phyloP scores from a whole-genome alignment of 2,888 invertebrate species.

The Ecliptopera silaceata region DNA sequence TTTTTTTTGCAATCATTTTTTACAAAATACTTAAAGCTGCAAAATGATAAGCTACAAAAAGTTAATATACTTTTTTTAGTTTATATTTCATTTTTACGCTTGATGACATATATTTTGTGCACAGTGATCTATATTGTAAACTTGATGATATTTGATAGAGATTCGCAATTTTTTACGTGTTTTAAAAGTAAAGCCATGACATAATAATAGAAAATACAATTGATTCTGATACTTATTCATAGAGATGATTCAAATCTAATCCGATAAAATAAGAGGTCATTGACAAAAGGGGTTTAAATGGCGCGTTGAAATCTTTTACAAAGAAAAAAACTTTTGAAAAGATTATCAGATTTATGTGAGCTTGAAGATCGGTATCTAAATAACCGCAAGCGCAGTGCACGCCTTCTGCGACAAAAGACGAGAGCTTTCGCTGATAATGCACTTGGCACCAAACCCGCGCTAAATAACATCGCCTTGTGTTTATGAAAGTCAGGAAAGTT shows the following conservation, averaged over 20 bases:
- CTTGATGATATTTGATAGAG: not conserved
- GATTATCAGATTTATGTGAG: constrained; percentile 60
- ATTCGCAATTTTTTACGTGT: not conserved
- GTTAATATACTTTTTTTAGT: no score
- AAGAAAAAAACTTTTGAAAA: constrained; percentile 42
- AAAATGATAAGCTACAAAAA: no score
- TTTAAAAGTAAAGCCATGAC: constrained; percentile 20
- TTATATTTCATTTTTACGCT: no score
- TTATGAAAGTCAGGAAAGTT: constrained; percentile 12
- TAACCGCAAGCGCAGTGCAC: constrained; percentile 53
- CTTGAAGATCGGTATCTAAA: constrained; percentile 62
- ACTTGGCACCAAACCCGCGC: not conserved
- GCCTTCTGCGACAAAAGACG: constrained; percentile 59
- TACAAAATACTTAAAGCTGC: no score
- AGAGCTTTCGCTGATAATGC: constrained; percentile 53
- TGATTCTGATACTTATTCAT: constrained; percentile 30
- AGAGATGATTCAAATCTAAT: constrained; percentile 34
- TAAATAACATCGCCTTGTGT: not conserved
- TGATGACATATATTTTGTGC: not conserved
- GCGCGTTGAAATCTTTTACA: constrained; percentile 53
- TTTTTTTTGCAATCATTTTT: not conserved
- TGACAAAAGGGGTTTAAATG: constrained; percentile 42
- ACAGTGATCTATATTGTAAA: not conserved
- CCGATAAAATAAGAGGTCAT: constrained; percentile 43
- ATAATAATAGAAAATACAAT: constrained; percentile 17